Base-by-base conservation (phyloP, 2,797 vertebrate genomes). In the Pteronotus mesoamericanus region DNA sequence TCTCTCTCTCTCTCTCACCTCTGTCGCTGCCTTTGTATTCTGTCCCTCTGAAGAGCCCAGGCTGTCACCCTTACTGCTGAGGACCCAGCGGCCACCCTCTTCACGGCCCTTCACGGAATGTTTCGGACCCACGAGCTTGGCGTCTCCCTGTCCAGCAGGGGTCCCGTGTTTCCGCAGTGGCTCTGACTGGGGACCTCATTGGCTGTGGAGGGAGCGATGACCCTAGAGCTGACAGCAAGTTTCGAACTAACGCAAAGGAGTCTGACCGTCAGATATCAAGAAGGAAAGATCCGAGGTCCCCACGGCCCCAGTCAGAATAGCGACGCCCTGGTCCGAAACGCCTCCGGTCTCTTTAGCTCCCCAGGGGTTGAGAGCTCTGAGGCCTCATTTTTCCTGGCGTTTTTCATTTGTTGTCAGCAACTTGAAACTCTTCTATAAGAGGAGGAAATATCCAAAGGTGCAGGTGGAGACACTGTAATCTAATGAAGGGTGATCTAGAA, bases 51-150 rank as follows among this genome's bases (percentile, higher is more conserved):
- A 59, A 53, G 55, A n/a, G 57, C 34, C n/a, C 53, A 48, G 37
- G 39, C 18, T 24, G 34, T 44, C 9, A 29, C 0, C 4, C 14
- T 1, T 8, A 32, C 26, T 66, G 42, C 12, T 2, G 1, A 57
- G 57, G 48, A 26, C 24, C 6, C 19, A 1, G 39, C 10, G 66
- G 42, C 66, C n/a, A 3, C 57, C 24, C 19, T 0, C 5, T 19
- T 42, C 2, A 2, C 4, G 53, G 19, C 51, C 22, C 39, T 18
- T 51, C 14, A 4, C 3, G 9, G 64, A 32, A 21, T 29, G 44
- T 34, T 21, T 77, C 32, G 32, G 66, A 51, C 61, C 6, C 6
- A 4, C 21, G 37, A 0, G 46, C 24, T 72, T 7, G n/a, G 86
- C 29, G 55, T 19, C 39, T 64, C 57, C 32, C 6, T 6, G n/a